These are phyloP conservation scores for Coryphaenoides rupestris DNA, from an alignment of 2,113 vertebrate species.

Conservation along the genomic window DNA sequence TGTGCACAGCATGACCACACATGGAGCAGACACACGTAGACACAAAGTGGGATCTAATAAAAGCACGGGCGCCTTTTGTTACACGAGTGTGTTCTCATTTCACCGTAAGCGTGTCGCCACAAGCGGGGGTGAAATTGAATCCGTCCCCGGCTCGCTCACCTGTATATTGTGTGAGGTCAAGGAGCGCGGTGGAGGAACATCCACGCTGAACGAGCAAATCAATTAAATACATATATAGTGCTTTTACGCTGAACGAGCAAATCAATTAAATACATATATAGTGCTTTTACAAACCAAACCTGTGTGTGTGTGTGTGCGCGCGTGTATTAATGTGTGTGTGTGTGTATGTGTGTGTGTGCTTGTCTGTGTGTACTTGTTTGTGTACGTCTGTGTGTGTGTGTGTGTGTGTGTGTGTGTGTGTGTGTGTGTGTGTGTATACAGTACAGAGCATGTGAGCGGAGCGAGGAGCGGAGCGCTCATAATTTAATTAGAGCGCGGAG, in stretches of 20 bases:
- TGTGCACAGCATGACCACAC: not conserved
- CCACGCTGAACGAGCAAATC: constrained; percentile 34
- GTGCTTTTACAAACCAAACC: too few relatives aligned
- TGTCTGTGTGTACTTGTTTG: too few relatives aligned
- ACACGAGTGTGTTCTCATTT: constrained; percentile 38
- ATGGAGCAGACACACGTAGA: not conserved
- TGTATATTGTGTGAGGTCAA: constrained; percentile 47
- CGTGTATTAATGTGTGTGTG: too few relatives aligned
- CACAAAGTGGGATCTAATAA: constrained; percentile 36
- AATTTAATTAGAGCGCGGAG: too few relatives aligned
- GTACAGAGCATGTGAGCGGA: too few relatives aligned
- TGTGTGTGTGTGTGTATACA: too few relatives aligned
- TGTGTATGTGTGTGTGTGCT: too few relatives aligned
- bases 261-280: constrained; percentile 35
- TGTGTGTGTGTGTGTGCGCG: too few relatives aligned
- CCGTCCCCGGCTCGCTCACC: constrained; percentile 12
- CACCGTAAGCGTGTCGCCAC: constrained; percentile 23
- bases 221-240: constrained; percentile 27
- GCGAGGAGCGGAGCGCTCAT: too few relatives aligned
- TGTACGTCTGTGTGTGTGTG: too few relatives aligned
- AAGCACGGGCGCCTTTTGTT: constrained; percentile 31
- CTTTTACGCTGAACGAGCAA: constrained; percentile 24
- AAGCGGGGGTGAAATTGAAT: constrained; percentile 57
- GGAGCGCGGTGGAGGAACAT: constrained; percentile 12
- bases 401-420: too few relatives aligned